A percentile compares a stretch with the other conserved stretches of the same genome.
Conservation (phyloP, 2,888 invertebrate genomes). For the Coenonympha glycerion region DNA sequence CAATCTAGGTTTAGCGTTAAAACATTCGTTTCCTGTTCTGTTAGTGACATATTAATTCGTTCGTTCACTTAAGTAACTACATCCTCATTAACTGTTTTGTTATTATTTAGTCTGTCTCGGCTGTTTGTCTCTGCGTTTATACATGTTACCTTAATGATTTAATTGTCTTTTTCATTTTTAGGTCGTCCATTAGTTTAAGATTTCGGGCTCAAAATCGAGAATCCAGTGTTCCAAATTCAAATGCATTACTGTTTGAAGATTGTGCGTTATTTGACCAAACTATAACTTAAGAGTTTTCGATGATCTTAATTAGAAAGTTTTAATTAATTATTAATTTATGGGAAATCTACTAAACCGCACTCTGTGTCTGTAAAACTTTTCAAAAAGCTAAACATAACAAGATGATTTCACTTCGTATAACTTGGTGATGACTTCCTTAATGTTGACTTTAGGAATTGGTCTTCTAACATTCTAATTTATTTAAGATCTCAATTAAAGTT, state of each 20-base stretch:
- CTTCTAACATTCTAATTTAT: neutral
- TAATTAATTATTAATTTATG: too few relatives aligned
- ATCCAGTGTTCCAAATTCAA: too few relatives aligned
- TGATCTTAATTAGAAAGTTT: too few relatives aligned
- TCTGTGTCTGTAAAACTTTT: too few relatives aligned
- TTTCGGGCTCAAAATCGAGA: too few relatives aligned
- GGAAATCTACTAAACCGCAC: too few relatives aligned
- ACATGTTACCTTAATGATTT: slow-evolving; percentile 12
- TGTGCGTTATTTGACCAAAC: too few relatives aligned
- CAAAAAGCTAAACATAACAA: too few relatives aligned
- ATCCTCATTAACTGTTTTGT: slow-evolving; percentile 71
- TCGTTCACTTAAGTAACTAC: slow-evolving; percentile 61
- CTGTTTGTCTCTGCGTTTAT: slow-evolving; percentile 42
- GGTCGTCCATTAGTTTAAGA: neutral
- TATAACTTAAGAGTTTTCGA: too few relatives aligned
- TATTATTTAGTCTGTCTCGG: slow-evolving; percentile 56
- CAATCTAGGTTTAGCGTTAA: slow-evolving; percentile 67
- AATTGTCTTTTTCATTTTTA: neutral
- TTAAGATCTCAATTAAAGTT: slow-evolving; percentile 15
- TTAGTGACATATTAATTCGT: slow-evolving; percentile 69
- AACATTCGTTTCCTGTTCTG: slow-evolving; percentile 65
- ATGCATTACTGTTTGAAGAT: too few relatives aligned
- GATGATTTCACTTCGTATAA: too few relatives aligned
- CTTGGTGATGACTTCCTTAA: neutral
- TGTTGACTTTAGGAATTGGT: slow-evolving; percentile 4